These are phyloP conservation scores for Brachypteracias leptosomus DNA, from an alignment of 2,113 vertebrate genomes.

Conservation along the genomic window DNA sequence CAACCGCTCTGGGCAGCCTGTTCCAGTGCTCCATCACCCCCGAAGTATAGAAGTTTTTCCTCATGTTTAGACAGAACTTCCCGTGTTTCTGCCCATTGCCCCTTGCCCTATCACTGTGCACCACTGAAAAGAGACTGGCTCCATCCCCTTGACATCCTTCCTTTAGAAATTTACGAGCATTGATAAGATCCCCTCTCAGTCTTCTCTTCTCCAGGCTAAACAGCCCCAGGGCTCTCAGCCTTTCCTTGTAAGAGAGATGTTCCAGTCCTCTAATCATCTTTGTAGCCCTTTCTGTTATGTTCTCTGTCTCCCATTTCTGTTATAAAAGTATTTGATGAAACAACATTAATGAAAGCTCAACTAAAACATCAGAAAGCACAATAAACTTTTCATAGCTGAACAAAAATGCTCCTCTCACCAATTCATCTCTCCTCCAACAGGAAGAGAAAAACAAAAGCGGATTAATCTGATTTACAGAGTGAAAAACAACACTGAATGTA, in stretches of 20 bases:
- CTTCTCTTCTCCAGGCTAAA: neutral
- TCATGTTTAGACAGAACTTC: neutral
- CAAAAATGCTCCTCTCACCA: constrained; percentile 39
- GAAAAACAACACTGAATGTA: constrained; percentile 66
- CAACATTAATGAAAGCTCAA: constrained; percentile 34
- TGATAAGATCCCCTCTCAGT: neutral
- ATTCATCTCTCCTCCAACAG: constrained; percentile 46
- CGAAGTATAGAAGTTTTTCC: neutral
- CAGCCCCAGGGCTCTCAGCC: neutral
- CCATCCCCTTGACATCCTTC: neutral
- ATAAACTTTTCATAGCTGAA: constrained; percentile 58
- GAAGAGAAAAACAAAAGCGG: constrained; percentile 61
- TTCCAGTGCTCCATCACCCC: neutral
- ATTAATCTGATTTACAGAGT: constrained; percentile 74
- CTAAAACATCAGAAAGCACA: constrained; percentile 54
- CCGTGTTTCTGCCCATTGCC: neutral
- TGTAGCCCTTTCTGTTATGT: neutral
- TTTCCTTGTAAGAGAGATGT: neutral
- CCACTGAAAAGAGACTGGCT: neutral
- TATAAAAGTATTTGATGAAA: neutral
- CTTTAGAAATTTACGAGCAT: neutral
- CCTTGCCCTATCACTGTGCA: neutral
- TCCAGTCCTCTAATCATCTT: neutral
- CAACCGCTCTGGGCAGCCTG: neutral
- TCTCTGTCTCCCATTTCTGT: neutral